phyloP scores from a whole-genome alignment of 2,113 vertebrate species.

The Sinocyclocheilus rhinocerous region DNA sequence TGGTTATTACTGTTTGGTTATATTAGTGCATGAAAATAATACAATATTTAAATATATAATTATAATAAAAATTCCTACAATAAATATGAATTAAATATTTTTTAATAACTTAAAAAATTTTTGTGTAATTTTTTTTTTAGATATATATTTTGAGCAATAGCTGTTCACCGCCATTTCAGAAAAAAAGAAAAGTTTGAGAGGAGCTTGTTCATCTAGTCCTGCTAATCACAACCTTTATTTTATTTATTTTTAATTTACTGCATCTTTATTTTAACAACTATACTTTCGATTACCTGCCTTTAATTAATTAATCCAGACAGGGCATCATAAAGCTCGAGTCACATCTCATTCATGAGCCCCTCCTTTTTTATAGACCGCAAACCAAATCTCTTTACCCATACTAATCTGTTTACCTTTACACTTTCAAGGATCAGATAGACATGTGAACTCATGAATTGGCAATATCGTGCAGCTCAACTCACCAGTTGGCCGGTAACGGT shows the following conservation, averaged over 20 bases:
- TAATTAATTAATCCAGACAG: not conserved
- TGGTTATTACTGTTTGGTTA: not conserved
- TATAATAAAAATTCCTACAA: not conserved
- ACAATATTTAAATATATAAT: not conserved
- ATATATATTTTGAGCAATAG: not conserved
- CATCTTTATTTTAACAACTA: not conserved
- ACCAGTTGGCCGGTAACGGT: not conserved
- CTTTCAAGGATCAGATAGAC: not conserved
- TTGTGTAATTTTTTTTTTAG: not conserved
- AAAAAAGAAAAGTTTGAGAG: not conserved
- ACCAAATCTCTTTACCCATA: not conserved
- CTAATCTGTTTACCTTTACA: conserved; percentile 8
- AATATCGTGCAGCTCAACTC: not conserved
- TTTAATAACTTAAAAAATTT: not conserved
- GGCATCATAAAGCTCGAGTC: not conserved
- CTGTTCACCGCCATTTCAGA: not conserved
- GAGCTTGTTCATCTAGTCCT: not conserved
- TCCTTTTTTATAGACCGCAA: not conserved
- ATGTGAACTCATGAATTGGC: conserved; percentile 5
- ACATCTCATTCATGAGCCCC: not conserved
- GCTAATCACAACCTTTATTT: not conserved
- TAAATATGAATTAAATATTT: not conserved
- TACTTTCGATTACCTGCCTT: not conserved
- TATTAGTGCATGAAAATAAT: not conserved
- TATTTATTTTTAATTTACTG: not conserved